Conservation (phyloP, 2,113 vertebrate species). For the Edolisoma coerulescens region DNA sequence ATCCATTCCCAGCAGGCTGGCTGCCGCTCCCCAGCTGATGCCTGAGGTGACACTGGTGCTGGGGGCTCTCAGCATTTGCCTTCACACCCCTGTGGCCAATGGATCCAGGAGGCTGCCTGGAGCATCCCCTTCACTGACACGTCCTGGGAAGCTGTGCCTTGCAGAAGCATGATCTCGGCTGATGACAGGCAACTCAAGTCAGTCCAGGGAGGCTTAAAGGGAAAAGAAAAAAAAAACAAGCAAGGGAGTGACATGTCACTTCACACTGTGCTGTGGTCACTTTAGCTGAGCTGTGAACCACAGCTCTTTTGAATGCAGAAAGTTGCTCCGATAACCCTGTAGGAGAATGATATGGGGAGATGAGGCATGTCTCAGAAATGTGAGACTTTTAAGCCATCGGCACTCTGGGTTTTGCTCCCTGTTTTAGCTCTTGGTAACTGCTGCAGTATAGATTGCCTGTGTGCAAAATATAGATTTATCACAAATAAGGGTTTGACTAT, state of each 20-base stretch:
- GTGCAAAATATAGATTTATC: conserved; percentile 45
- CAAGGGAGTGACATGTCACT: conserved; percentile 36
- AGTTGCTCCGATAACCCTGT: conserved; percentile 72
- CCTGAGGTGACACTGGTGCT: background rate
- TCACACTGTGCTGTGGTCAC: conserved; percentile 72
- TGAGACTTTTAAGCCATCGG: conserved; percentile 64
- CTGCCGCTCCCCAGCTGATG: background rate
- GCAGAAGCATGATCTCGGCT: conserved; percentile 17
- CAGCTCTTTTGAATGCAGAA: conserved; percentile 67
- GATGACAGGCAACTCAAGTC: conserved; percentile 74
- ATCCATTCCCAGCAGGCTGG: conserved; percentile 17
- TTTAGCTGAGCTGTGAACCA: conserved; percentile 72
- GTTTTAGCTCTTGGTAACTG: conserved; percentile 61
- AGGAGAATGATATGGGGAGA: conserved; percentile 66
- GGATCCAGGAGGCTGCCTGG: conserved; percentile 69
- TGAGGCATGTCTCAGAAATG: conserved; percentile 66
- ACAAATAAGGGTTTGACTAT: background rate
- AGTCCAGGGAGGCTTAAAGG: conserved; percentile 46
- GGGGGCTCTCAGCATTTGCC: conserved; percentile 64
- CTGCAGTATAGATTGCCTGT: background rate
- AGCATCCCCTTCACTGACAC: conserved; percentile 81
- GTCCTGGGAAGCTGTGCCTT: conserved; percentile 64
- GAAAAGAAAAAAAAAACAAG: background rate
- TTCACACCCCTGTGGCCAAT: conserved; percentile 71
- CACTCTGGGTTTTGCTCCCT: conserved; percentile 52